Percentiles rank a stretch among this genome's conserved stretches.
phyloP scores from a whole-genome alignment of 1,140 invertebrate genomes.

The Oryctes rhinoceros region DNA sequence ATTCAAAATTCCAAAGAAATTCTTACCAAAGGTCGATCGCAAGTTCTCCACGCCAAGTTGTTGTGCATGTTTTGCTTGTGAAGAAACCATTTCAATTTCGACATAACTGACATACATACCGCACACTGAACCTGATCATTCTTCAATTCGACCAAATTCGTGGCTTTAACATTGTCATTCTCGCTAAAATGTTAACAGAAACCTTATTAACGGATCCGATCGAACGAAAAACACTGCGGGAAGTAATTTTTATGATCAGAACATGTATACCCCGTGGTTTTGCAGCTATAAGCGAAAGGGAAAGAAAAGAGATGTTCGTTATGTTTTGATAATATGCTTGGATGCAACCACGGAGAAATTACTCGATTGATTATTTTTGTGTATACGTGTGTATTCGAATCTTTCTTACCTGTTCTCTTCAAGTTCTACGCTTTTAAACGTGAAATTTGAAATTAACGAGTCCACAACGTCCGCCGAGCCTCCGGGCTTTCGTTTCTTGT shows the following conservation, averaged over 20 bases:
- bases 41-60: conserved; percentile 55
- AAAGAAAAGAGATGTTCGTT: too few relatives aligned
- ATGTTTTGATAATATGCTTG: too few relatives aligned
- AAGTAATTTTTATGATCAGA: background rate
- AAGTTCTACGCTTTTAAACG: background rate
- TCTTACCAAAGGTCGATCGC: conserved; percentile 54
- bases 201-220: background rate
- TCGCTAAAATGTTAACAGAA: background rate
- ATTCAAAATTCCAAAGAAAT: too few relatives aligned
- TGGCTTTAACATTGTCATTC: background rate
- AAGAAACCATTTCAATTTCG: conserved; percentile 48
- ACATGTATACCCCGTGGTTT: background rate
- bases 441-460: background rate
- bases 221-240: background rate
- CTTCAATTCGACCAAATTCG: background rate
- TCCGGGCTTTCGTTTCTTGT: background rate
- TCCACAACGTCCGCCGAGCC: background rate
- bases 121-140: conserved; percentile 47
- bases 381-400: background rate
- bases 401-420: conserved; percentile 1
- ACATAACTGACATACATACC: conserved; percentile 51
- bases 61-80: conserved; percentile 55
- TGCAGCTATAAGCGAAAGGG: background rate
- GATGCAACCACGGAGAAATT: background rate
- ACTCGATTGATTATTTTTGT: background rate